A percentile compares a stretch with the other conserved stretches of the same genome.
phyloP scores from a whole-genome alignment of 2,797 vertebrate genomes.

The Hoplostethus mediterraneus region DNA sequence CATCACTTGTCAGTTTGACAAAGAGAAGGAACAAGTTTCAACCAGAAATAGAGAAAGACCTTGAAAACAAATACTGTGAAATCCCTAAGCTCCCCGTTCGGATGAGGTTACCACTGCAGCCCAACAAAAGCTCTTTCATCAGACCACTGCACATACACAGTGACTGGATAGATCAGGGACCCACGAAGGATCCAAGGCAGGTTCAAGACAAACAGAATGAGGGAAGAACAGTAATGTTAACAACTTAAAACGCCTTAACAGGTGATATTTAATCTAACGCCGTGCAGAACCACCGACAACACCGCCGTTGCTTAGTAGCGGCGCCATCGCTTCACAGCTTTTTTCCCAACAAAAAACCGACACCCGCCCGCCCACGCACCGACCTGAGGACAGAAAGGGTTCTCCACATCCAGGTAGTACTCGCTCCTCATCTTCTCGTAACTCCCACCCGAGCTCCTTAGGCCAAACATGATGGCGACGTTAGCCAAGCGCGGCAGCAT shows the following conservation, averaged over 20 bases:
- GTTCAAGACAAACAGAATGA: constrained; percentile 3
- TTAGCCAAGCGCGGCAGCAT: constrained; percentile 83
- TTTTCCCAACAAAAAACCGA: constrained; percentile 18
- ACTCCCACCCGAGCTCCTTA: constrained; percentile 83
- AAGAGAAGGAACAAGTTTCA: constrained; percentile 8
- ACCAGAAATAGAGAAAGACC: constrained; percentile 14
- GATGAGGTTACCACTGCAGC: constrained; percentile 10
- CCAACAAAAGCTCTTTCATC: constrained; percentile 66
- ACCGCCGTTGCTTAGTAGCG: not conserved
- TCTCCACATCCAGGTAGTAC: constrained; percentile 80
- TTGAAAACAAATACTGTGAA: constrained; percentile 20
- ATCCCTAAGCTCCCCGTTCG: not conserved
- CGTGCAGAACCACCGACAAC: not conserved
- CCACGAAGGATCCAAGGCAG: constrained; percentile 5
- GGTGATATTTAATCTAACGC: not conserved
- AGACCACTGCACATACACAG: constrained; percentile 19
- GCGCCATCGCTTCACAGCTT: not conserved
- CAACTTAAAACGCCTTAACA: not conserved
- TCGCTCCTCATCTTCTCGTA: constrained; percentile 86
- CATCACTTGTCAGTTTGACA: constrained; percentile 4
- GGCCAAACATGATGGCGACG: constrained; percentile 87
- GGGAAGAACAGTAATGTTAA: not conserved
- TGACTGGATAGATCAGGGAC: constrained; percentile 22
- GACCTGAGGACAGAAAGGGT: constrained; percentile 84
- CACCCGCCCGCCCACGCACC: constrained; percentile 40